Evolutionary conservation across 2,113 vertebrate species (phyloP).

Genomic region (Cisticola juncidis): DNA sequence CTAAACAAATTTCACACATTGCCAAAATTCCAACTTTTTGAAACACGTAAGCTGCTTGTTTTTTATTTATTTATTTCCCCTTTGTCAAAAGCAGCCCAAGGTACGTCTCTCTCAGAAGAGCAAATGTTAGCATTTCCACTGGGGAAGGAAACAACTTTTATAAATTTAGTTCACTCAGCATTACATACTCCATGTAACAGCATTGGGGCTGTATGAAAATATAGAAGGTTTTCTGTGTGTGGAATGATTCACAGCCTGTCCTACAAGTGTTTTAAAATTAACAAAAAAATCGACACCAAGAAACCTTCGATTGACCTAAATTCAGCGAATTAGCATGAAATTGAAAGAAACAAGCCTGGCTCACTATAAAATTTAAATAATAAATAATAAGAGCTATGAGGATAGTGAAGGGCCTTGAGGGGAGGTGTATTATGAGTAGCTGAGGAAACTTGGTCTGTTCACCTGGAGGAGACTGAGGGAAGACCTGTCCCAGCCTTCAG

Average conservation of each 20-base stretch:
- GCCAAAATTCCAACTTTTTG: constrained; percentile 77
- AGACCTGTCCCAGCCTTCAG: not conserved
- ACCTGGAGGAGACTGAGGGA: not conserved
- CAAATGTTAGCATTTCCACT: not conserved
- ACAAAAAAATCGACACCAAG: not conserved
- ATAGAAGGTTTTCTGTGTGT: not conserved
- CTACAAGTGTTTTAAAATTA: not conserved
- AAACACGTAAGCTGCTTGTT: constrained; percentile 70
- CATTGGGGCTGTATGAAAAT: not conserved
- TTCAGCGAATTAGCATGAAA: not conserved
- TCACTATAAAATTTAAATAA: not conserved
- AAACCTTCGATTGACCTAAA: not conserved
- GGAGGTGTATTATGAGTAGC: accelerated
- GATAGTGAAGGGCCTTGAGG: not conserved
- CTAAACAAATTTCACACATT: constrained; percentile 74
- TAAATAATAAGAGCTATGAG: not conserved
- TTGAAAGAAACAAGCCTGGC: not conserved
- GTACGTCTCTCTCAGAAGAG: constrained; percentile 24
- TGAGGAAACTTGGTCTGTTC: not conserved
- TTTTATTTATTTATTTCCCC: constrained; percentile 34
- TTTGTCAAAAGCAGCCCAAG: constrained; percentile 19
- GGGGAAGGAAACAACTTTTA: not conserved
- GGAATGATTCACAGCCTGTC: not conserved
- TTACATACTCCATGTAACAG: accelerated
- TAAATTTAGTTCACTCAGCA: not conserved